Evolutionary conservation across 2,888 invertebrate genomes (phyloP).

Genomic region (Anticlea derivata): DNA sequence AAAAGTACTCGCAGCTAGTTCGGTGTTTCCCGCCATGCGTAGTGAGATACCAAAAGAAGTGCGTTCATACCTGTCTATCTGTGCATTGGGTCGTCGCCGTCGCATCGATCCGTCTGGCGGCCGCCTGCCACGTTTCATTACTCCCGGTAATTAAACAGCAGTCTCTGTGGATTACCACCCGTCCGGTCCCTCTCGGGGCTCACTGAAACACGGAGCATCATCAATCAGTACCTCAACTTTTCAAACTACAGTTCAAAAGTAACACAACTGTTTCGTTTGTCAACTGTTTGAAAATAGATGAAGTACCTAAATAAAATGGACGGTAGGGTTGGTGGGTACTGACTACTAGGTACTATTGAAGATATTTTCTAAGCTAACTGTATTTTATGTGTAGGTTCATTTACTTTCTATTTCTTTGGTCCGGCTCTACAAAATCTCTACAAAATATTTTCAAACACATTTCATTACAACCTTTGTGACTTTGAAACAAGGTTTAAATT

Average conservation of each 20-base stretch:
- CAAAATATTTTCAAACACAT: neutral
- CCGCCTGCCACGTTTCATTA: constrained; percentile 23
- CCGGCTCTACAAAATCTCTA: neutral
- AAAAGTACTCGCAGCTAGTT: too few species aligned
- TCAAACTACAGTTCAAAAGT: too few species aligned
- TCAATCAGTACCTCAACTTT: constrained; percentile 1
- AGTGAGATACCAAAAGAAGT: constrained; percentile 12
- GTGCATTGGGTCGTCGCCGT: neutral
- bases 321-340: neutral
- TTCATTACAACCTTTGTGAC: neutral
- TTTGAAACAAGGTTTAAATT: neutral
- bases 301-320: neutral
- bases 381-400: constrained; percentile 4
- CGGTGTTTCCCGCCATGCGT: neutral
- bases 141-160: constrained; percentile 19
- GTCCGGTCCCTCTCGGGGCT: neutral
- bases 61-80: constrained; percentile 15
- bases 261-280: neutral
- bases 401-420: neutral
- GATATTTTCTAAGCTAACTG: too few species aligned
- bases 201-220: neutral
- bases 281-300: neutral
- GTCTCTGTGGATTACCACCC: constrained; percentile 16
- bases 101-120: constrained; percentile 18
- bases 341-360: too few species aligned